phyloP scores from a whole-genome alignment of 2,888 invertebrate genomes.

The Axea sp. region DNA sequence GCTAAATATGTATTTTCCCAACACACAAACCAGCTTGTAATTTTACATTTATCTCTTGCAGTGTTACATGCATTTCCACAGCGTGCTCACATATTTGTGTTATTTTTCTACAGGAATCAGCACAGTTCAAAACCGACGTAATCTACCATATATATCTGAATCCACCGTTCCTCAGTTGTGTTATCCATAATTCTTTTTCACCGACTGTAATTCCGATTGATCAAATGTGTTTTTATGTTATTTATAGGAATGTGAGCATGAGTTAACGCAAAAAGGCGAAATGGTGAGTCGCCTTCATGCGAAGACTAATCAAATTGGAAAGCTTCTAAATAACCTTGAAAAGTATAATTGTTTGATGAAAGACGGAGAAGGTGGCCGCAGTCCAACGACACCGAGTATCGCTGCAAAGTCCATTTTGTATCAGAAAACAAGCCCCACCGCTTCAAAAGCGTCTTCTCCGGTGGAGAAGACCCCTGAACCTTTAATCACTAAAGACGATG shows the following conservation, averaged over 20 bases:
- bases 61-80: no score
- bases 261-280: constrained; percentile 97
- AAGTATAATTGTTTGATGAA: constrained; percentile 89
- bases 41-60: no score
- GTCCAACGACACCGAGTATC: constrained; percentile 78
- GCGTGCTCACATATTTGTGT: no score
- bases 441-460: constrained; percentile 65
- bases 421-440: constrained; percentile 71
- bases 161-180: no score
- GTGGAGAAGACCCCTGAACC: constrained; percentile 19
- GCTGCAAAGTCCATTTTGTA: constrained; percentile 67
- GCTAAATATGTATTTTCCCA: no score
- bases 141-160: no score
- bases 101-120: no score
- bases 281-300: constrained; percentile 96
- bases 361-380: constrained; percentile 79
- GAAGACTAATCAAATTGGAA: constrained; percentile 97
- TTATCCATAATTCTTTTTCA: no score
- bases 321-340: constrained; percentile 94
- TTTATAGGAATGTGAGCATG: constrained; percentile 94
- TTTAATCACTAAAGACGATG: constrained; percentile 12
- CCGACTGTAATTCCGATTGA: no score
- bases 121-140: no score
- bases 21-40: no score
- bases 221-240: constrained; percentile 64